Base-by-base conservation (phyloP, 2,888 invertebrate species). In the Lithophane ornitopus region DNA sequence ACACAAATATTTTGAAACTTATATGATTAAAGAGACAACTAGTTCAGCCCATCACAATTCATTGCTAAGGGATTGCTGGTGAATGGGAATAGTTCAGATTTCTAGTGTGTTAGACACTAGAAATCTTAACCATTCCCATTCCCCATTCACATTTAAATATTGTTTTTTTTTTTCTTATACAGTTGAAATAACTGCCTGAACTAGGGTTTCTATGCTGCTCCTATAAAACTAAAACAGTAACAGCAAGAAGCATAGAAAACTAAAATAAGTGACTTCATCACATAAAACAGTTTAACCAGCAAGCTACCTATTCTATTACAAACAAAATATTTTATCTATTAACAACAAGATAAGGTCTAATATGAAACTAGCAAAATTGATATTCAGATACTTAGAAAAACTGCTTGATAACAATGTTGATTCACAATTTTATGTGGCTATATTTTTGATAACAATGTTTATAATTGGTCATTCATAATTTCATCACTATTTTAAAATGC, bases 341-440 rank as follows among this genome's bases (percentile, higher is more conserved):
- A 12, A 22, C 41, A 59, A 80, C 74, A 58, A 80, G 81, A 81
- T 81, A 84, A 81, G 9, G 26, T 82, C 49, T 69, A 49, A 65
- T 41, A 26, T 41, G 49, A 44, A 70, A 77, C 44, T 52, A 79
- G 49, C 22, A 59, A 63, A 52, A 54, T 19, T 59, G 39, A 46
- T 65, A 73, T 46, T 63, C 11, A 34, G 26, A 62, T 49, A 49
- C 16, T 46, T 62, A 39, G 49, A 56, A n/a, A 46, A 22, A 44
- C 41, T 34, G 22, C 16, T 41, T 59, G 58, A 49, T 62, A 56
- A 49, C 54, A 72, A 11, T 12, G 22, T 26, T 49, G 46, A 41
- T 54, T 72, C 34, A 9, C 16, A 58, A 58, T 58, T 58, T 28
- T 58, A 56, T 8, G 26, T 28, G 46, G 14, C 7, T 8, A 58